phyloP scores from a whole-genome alignment of 2,888 invertebrate species.

The Drosophila imparisetae region DNA sequence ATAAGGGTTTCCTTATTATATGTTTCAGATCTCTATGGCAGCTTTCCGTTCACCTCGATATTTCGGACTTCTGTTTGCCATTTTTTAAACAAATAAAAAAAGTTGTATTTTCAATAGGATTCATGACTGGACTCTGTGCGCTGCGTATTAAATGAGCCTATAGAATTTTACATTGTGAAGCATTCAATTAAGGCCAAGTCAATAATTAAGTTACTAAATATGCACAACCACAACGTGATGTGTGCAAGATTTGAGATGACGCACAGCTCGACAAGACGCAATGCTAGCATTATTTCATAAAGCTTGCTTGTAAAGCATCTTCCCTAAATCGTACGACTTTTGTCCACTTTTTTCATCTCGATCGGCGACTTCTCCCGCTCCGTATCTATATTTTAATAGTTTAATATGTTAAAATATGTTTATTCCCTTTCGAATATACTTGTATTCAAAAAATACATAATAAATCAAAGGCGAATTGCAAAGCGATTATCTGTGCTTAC shows the following conservation, averaged over 20 bases:
- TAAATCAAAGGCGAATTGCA: background rate
- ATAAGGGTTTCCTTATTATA: background rate
- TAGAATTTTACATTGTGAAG: background rate
- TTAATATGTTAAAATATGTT: background rate
- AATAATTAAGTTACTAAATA: background rate
- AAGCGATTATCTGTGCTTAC: background rate
- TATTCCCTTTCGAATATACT: background rate
- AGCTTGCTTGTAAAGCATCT: background rate
- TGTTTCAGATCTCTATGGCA: background rate
- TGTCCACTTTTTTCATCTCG: background rate
- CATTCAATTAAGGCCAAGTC: background rate
- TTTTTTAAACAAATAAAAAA: background rate
- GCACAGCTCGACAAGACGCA: background rate
- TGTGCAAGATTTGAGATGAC: background rate
- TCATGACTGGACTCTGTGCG: background rate
- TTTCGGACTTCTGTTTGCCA: background rate
- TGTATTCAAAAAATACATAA: background rate
- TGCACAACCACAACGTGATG: background rate
- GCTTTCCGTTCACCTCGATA: background rate
- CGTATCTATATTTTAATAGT: background rate
- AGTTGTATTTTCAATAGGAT: background rate
- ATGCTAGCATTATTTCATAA: background rate
- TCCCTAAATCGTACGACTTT: background rate
- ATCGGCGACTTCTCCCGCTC: background rate
- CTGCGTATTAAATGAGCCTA: background rate